phyloP scores from a whole-genome alignment of 2,888 invertebrate genomes.

The Cerastis leucographa region DNA sequence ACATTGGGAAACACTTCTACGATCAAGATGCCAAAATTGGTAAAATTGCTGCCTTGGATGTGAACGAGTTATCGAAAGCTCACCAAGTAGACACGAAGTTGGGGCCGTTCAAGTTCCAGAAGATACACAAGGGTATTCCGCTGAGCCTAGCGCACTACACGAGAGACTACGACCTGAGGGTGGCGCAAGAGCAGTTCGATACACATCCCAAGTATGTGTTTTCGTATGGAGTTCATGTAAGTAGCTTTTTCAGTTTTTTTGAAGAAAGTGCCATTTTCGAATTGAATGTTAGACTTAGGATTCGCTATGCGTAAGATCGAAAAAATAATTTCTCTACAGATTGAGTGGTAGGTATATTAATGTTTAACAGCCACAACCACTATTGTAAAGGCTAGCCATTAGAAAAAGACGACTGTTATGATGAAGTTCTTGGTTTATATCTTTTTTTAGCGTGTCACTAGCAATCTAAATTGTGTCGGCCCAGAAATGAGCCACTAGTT shows the following conservation, averaged over 20 bases:
- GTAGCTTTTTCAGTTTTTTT: conserved; percentile 64
- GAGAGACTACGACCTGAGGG: conserved; percentile 58
- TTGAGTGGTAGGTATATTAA: neutral
- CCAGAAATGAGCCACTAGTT: too few relatives aligned
- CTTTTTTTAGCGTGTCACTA: too few relatives aligned
- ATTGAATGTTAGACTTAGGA: neutral
- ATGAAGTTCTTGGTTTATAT: neutral
- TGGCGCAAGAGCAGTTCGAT: conserved; percentile 67
- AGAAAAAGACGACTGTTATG: neutral
- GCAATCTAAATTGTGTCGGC: too few relatives aligned
- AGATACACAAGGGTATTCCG: conserved; percentile 69
- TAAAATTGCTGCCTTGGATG: conserved; percentile 1
- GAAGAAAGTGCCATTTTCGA: neutral
- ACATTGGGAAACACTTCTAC: conserved; percentile 23
- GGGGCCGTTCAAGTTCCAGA: conserved; percentile 70
- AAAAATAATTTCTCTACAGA: neutral
- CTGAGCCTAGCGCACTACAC: conserved; percentile 74
- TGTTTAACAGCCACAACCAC: neutral
- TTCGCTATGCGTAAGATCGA: neutral
- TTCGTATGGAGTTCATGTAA: conserved; percentile 84
- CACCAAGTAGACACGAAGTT: conserved; percentile 35
- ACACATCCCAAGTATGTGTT: conserved; percentile 78
- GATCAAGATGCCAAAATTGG: conserved; percentile 21
- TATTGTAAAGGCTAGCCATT: neutral
- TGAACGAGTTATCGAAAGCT: conserved; percentile 9